A percentile compares a stretch with the other conserved stretches of the same genome.
Evolutionary conservation across 2,797 vertebrate species (phyloP).

Genomic region (Discoglossus pictus): DNA sequence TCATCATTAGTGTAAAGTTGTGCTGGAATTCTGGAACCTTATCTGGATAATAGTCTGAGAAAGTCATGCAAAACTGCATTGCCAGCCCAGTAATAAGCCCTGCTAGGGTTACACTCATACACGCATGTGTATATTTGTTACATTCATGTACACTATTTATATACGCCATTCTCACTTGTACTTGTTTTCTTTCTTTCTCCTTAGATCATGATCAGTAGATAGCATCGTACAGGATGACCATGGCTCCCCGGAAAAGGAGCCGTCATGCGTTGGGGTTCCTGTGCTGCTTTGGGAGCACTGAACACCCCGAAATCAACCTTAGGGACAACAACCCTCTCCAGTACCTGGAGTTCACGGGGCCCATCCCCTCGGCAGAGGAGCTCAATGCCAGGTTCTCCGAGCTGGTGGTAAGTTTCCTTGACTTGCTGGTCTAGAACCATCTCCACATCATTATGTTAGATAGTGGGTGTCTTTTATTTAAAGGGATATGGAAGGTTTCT

Average conservation of each 20-base stretch:
- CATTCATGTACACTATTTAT: not conserved
- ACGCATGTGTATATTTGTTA: no score
- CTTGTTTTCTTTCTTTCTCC: slow-evolving; percentile 47
- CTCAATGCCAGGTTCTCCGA: slow-evolving; percentile 92
- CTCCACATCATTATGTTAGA: no score
- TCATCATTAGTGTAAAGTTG: no score
- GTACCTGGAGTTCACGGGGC: slow-evolving; percentile 91
- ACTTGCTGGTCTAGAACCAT: no score
- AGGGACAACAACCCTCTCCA: slow-evolving; percentile 92
- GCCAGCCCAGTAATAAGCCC: no score
- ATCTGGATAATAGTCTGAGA: no score
- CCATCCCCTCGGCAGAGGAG: slow-evolving; percentile 90
- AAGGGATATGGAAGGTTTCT: no score
- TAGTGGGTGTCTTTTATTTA: no score
- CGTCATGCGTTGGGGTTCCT: slow-evolving; percentile 90
- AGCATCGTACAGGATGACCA: slow-evolving; percentile 76
- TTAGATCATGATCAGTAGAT: slow-evolving; percentile 89
- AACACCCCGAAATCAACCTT: slow-evolving; percentile 93
- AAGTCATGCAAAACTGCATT: no score
- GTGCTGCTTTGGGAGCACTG: slow-evolving; percentile 90
- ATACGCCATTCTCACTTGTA: not conserved
- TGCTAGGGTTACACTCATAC: no score
- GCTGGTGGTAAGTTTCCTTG: slow-evolving; percentile 89
- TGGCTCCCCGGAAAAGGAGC: slow-evolving; percentile 94
- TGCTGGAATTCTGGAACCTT: no score